A percentile compares a stretch with the other conserved stretches of the same genome.
These are phyloP conservation scores for Ectemnius lituratus DNA, from an alignment of 2,888 invertebrate genomes.

Conservation along the genomic window DNA sequence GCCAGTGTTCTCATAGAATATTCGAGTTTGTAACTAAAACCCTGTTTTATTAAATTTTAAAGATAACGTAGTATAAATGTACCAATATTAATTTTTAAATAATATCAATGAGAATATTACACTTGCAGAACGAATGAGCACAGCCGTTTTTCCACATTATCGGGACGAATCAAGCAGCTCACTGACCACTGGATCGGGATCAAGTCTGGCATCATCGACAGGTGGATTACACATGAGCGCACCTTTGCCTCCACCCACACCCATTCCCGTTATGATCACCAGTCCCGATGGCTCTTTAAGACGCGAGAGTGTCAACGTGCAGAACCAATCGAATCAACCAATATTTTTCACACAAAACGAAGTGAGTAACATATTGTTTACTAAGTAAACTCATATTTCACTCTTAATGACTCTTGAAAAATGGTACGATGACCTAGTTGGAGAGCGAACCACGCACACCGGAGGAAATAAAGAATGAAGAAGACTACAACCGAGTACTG, in stretches of 20 bases:
- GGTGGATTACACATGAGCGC: conserved; percentile 77
- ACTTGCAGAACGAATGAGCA: conserved; percentile 76
- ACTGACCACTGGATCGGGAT: conserved; percentile 81
- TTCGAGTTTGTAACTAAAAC: too few species aligned
- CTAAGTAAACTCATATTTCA: neutral
- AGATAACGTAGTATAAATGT: too few species aligned
- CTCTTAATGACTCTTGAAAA: neutral
- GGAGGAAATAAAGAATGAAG: conserved; percentile 60
- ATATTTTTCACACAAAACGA: conserved; percentile 67
- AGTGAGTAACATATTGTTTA: conserved; percentile 21
- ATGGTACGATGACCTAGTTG: neutral
- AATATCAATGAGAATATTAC: conserved; percentile 2
- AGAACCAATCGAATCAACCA: conserved; percentile 58
- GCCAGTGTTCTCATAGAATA: too few species aligned
- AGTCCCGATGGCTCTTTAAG: conserved; percentile 72
- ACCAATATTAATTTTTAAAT: neutral
- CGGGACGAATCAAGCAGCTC: conserved; percentile 83
- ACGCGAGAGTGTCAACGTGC: conserved; percentile 64
- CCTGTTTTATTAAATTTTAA: too few species aligned
- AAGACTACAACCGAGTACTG: conserved; percentile 66
- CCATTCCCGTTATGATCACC: conserved; percentile 78
- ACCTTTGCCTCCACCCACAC: conserved; percentile 80
- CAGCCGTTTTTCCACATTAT: conserved; percentile 75
- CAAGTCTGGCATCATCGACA: conserved; percentile 71
- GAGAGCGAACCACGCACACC: conserved; percentile 25